Percentiles rank a stretch among this genome's conserved stretches.
phyloP scores from a whole-genome alignment of 2,888 invertebrate genomes.

The Auanema sp. region DNA sequence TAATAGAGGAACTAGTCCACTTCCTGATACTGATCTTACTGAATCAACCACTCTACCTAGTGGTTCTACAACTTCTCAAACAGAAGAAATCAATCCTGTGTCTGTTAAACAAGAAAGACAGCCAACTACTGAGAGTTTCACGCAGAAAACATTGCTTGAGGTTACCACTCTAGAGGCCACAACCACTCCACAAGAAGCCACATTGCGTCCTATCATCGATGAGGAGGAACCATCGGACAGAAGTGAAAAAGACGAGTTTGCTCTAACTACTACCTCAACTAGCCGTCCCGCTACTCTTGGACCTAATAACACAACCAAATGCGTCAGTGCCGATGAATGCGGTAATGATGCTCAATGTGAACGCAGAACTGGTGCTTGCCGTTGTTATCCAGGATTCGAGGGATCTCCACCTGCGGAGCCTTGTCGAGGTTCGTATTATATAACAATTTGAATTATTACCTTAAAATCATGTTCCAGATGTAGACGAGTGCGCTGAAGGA shows the following conservation, averaged over 20 bases:
- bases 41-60: background rate
- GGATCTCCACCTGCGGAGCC: conserved; percentile 48
- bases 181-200: background rate
- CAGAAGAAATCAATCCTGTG: background rate
- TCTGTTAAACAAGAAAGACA: conserved; percentile 4
- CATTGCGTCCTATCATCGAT: background rate
- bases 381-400: conserved; percentile 56
- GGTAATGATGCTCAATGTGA: conserved; percentile 59
- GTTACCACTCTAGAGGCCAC: conserved; percentile 5
- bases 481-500: conserved; percentile 77
- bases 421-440: conserved; percentile 46
- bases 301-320: conserved; percentile 38
- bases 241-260: background rate
- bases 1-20: background rate
- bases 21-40: background rate
- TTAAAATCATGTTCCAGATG: conserved; percentile 30
- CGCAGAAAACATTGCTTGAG: background rate
- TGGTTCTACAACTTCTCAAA: background rate
- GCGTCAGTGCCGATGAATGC: conserved; percentile 54
- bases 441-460: conserved; percentile 1
- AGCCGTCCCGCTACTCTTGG: background rate
- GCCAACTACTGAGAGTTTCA: conserved; percentile 4
- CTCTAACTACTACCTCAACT: background rate
- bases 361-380: conserved; percentile 51
- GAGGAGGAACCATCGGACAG: background rate